A percentile compares a stretch with the other conserved stretches of the same genome.
Conservation (phyloP, 2,797 vertebrate genomes). For the Mormyrus proboscirostris region DNA sequence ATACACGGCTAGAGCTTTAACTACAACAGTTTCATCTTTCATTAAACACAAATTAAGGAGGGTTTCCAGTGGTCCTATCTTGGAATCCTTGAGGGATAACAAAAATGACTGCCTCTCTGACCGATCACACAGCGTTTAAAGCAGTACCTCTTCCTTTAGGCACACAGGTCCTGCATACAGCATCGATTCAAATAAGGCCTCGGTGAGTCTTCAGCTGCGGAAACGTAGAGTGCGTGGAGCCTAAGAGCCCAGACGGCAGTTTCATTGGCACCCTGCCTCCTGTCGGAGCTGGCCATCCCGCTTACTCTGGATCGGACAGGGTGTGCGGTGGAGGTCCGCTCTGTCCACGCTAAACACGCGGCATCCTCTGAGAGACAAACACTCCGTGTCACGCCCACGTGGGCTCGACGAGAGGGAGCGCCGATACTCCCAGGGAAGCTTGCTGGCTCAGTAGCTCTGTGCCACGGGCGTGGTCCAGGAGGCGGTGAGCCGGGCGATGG, state of each 20-base stretch:
- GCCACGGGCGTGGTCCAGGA: slow-evolving; percentile 68
- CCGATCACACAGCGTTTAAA: background rate
- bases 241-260: background rate
- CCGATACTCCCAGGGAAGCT: background rate
- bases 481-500: slow-evolving; percentile 66
- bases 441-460: slow-evolving; percentile 63
- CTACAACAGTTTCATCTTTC: slow-evolving; percentile 8
- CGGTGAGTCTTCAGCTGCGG: background rate
- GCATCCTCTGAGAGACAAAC: background rate
- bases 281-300: background rate
- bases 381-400: background rate
- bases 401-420: background rate
- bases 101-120: background rate
- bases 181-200: background rate
- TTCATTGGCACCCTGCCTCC: background rate
- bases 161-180: background rate
- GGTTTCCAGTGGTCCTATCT: background rate
- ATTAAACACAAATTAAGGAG: slow-evolving; percentile 14
- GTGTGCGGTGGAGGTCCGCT: background rate
- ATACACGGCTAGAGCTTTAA: slow-evolving; percentile 35
- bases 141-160: background rate
- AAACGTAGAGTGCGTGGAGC: background rate
- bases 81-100: background rate
- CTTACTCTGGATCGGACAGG: background rate
- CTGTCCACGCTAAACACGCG: background rate